Base-by-base conservation (phyloP, 2,888 invertebrate genomes). In the Trichacis sp. region DNA sequence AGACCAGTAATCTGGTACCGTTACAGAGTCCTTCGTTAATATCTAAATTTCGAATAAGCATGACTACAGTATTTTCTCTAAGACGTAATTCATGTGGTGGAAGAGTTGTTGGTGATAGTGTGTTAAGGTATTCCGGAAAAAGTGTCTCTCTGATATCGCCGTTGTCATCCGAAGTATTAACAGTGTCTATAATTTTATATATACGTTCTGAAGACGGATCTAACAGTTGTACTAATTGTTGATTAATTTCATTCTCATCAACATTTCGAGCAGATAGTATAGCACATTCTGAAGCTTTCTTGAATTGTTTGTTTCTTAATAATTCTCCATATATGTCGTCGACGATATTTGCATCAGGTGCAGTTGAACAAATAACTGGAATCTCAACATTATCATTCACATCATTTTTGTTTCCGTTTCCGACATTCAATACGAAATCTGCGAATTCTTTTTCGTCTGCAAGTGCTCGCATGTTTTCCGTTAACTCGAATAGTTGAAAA, bases 21-120 rank as follows among this genome's bases (percentile, higher is more conserved):
- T 70, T 69, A 30, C 64, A 67, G 17, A 71, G 38, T 20, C 69
- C 64, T 68, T 71, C 62, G n/a, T 17, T 49, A 8, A 70, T 64
- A 52, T 56, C 69, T 2, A 70, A 47, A 61, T 70, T 67, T 52
- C 67, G 14, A 8, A 72, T 64, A 1, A 70, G 48, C 69, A 72
- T 70, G 1, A 72, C 50, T 9, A 70, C 46, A 30, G 45, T 30
- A 57, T 62, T 40, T 11, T 50, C 42, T 18, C 65, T 59, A 20
- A 69, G 55, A n/a, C 51, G n/a, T 46, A 58, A 51, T 65, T 67
- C 63, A 49, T 70, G 55, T 1, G 64, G 70, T n/a, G 62, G 64
- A 15, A 72, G 47, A 9, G 47, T 43, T 6, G 51, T 38, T 1
- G 60, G 68, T 49, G 54, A 47, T 29, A 57, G 57, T 36, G 60